A percentile compares a stretch with the other conserved stretches of the same genome.
These are phyloP conservation scores for Nymphicus hollandicus DNA, from an alignment of 2,113 vertebrate genomes.

Conservation along the genomic window DNA sequence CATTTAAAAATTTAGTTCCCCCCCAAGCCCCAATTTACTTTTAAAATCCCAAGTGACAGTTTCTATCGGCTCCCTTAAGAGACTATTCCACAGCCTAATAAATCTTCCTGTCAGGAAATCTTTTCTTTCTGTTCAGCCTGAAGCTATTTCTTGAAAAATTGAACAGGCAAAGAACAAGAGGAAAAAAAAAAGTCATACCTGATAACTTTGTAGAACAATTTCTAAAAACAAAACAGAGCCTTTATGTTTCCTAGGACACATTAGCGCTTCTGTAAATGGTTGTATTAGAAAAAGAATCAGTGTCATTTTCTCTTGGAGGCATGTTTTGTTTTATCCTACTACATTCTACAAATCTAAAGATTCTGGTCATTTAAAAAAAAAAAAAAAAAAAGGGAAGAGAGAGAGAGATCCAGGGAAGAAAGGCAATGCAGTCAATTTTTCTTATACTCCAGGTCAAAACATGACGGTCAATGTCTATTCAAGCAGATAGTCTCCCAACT, in stretches of 20 bases:
- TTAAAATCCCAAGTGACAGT: not conserved
- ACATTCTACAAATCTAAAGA: not conserved
- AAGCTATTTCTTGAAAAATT: conserved; percentile 27
- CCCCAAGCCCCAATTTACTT: not conserved
- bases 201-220: not conserved
- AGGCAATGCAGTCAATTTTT: not conserved
- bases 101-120: conserved; percentile 3
- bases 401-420: not conserved
- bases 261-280: not conserved
- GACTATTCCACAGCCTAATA: not conserved
- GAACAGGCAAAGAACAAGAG: not conserved
- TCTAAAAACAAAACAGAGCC: not conserved
- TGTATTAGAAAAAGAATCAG: not conserved
- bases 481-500: not conserved
- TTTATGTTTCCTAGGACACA: conserved; percentile 20
- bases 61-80: not conserved
- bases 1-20: not conserved
- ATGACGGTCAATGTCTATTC: not conserved
- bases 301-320: not conserved
- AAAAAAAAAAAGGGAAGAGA: no score
- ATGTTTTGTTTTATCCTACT: not conserved
- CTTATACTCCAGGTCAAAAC: not conserved
- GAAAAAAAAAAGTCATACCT: not conserved
- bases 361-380: not conserved
- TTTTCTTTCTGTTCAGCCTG: not conserved